Evolutionary conservation across 2,797 vertebrate genomes (phyloP), one percentile per base, ranked within the genome.

Genomic region (Chrosomus eos): DNA sequence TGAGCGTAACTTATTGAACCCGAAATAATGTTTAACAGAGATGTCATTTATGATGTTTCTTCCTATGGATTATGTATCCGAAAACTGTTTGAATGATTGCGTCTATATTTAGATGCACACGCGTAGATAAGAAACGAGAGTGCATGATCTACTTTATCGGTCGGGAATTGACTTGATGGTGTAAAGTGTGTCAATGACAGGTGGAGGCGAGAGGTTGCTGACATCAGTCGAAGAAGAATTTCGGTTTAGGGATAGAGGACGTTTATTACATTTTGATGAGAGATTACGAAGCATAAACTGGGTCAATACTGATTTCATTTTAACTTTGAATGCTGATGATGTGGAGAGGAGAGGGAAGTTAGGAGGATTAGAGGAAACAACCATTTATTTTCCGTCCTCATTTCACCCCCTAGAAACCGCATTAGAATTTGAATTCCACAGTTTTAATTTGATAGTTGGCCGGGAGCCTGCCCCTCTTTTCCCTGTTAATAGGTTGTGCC

Each of bases 381-480:
- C 86, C 72, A 43, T 86, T 82, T 71, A 55, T 85, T 83, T 87
- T 80, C 83, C 23, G 38, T 85, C 80, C 68, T 71, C 66, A 58
- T 75, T 79, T 76, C 53, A 18, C 66, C 66, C 60, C 31, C 82
- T 60, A 84, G 85, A 92, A 92, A 93, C 82, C 89, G 91, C 89
- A 90, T 94, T 91, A 91, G 87, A 89, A 88, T 93, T 91, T 87
- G 85, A 92, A 90, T 91, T 94, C 87, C 82, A 72, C 72, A 71
- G 88, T 85, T 89, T 92, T 93, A 93, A 94, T 93, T 91, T 91
- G 91, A 93, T 93, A 82, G 90, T 90, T 93, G 88, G 76, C 88
- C 38, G 28, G 92, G 90, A 90, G 89, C 62, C 91, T 88, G 68
- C 84, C 86, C 81, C 76, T 86, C 60, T 80, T 67, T 86, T 77